Percentiles rank a stretch among this genome's conserved stretches.
Evolutionary conservation across 1,140 invertebrate species (phyloP).

Genomic region (Heliconius himera): DNA sequence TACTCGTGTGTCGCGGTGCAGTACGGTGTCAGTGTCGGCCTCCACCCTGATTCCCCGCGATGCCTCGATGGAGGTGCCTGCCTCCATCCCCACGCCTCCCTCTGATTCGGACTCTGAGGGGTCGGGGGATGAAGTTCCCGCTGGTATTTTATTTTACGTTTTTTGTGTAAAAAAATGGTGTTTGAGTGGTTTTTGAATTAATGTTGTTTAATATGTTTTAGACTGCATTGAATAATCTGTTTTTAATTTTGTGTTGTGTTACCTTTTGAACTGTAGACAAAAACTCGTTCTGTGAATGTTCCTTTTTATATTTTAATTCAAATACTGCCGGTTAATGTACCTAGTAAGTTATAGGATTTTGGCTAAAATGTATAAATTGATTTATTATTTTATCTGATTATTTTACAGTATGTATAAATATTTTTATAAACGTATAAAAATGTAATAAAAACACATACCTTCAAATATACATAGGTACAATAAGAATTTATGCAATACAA

Average conservation of each 20-base stretch:
- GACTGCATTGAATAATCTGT: background rate
- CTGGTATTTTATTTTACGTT: conserved; percentile 54
- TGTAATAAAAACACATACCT: no score
- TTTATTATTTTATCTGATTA: no score
- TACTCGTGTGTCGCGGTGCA: conserved; percentile 11
- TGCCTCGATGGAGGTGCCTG: conserved; percentile 65
- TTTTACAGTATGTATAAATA: no score
- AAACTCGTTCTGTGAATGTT: no score
- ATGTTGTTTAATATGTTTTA: background rate
- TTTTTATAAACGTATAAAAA: no score
- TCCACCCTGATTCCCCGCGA: conserved; percentile 65
- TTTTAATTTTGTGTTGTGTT: background rate
- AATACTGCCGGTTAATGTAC: no score
- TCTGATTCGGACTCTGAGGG: conserved; percentile 50
- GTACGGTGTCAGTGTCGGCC: conserved; percentile 24
- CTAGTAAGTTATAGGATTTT: no score
- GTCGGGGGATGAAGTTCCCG: conserved; percentile 66
- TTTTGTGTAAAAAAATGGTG: background rate
- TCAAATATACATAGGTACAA: no score
- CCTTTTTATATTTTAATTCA: no score
- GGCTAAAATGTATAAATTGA: no score
- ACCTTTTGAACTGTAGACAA: no score
- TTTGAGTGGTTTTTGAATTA: background rate
- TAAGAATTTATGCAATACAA: no score
- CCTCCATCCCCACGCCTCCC: conserved; percentile 49